Percentiles rank a stretch among this genome's conserved stretches.
phyloP scores from a whole-genome alignment of 2,113 vertebrate species.

The Pipa parva region DNA sequence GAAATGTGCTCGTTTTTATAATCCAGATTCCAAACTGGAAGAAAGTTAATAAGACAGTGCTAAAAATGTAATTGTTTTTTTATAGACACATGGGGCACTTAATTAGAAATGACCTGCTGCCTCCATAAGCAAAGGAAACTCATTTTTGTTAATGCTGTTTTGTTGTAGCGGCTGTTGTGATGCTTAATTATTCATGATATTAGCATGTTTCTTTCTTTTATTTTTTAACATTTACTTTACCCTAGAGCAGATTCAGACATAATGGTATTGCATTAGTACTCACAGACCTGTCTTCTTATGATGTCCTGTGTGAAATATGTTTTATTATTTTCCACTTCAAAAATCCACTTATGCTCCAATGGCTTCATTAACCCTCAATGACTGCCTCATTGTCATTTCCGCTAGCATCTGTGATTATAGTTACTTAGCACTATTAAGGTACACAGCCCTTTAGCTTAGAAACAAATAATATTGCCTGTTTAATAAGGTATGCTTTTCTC shows the following conservation, averaged over 20 bases:
- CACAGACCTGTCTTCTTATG: slow-evolving; percentile 27
- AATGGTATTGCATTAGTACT: slow-evolving; percentile 45
- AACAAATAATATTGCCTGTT: not conserved
- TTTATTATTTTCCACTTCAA: slow-evolving; percentile 40
- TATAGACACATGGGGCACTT: slow-evolving; percentile 42
- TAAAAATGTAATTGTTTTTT: slow-evolving; percentile 44
- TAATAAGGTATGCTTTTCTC: not conserved
- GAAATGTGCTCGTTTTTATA: slow-evolving; percentile 45
- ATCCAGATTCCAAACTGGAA: slow-evolving; percentile 38
- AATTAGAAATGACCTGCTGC: slow-evolving; percentile 48
- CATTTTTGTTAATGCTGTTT: slow-evolving; percentile 50
- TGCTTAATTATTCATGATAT: slow-evolving; percentile 54
- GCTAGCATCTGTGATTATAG: slow-evolving; percentile 7
- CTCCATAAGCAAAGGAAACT: slow-evolving; percentile 31
- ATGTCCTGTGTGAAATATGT: slow-evolving; percentile 23
- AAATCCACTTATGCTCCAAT: slow-evolving; percentile 22
- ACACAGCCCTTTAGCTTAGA: not conserved
- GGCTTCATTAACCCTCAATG: slow-evolving; percentile 34
- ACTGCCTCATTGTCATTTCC: slow-evolving; percentile 26
- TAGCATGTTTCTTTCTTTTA: slow-evolving; percentile 43
- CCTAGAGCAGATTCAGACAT: slow-evolving; percentile 38
- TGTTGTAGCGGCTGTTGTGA: slow-evolving; percentile 45
- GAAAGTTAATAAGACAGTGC: slow-evolving; percentile 43
- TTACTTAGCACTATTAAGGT: not conserved
- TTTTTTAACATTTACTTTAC: slow-evolving; percentile 46